Percentiles rank a stretch among this genome's conserved stretches.
These are phyloP conservation scores for Nothocercus julius DNA, from an alignment of 2,113 vertebrate genomes.

Conservation along the genomic window DNA sequence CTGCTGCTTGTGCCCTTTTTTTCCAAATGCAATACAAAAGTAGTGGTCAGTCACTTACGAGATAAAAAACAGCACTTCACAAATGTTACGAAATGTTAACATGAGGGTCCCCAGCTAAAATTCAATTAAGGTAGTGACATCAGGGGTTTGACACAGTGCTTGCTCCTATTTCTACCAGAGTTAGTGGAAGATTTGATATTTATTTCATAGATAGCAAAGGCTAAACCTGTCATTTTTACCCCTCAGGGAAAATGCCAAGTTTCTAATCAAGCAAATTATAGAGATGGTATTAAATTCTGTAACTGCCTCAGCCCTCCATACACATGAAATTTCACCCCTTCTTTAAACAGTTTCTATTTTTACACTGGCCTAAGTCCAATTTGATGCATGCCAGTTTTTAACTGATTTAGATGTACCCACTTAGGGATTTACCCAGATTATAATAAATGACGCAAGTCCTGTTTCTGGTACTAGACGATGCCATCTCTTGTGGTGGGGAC, in stretches of 20 bases:
- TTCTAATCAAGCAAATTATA: slow-evolving; percentile 68
- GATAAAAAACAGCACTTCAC: slow-evolving; percentile 21
- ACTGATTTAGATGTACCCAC: slow-evolving; percentile 5
- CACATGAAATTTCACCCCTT: slow-evolving; percentile 30
- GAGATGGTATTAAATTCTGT: slow-evolving; percentile 49
- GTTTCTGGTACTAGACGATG: slow-evolving; percentile 25
- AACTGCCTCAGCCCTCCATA: slow-evolving; percentile 20
- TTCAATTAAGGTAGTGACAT: slow-evolving; percentile 1
- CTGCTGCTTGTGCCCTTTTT: background rate
- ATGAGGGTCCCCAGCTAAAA: background rate
- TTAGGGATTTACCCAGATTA: background rate
- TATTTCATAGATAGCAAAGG: slow-evolving; percentile 19
- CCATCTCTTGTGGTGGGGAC: background rate
- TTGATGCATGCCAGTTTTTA: slow-evolving; percentile 7
- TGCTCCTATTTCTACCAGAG: slow-evolving; percentile 1
- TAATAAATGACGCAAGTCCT: slow-evolving; percentile 41
- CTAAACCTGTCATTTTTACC: slow-evolving; percentile 38
- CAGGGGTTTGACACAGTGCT: background rate
- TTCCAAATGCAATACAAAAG: background rate
- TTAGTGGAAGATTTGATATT: slow-evolving; percentile 9
- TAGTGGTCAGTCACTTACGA: background rate
- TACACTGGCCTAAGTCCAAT: background rate
- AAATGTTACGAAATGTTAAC: slow-evolving; percentile 27
- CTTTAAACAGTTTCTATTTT: slow-evolving; percentile 42
- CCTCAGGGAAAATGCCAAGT: slow-evolving; percentile 48